Conservation (phyloP, 2,888 invertebrate genomes). For the Caenorhabditis drosophilae region DNA sequence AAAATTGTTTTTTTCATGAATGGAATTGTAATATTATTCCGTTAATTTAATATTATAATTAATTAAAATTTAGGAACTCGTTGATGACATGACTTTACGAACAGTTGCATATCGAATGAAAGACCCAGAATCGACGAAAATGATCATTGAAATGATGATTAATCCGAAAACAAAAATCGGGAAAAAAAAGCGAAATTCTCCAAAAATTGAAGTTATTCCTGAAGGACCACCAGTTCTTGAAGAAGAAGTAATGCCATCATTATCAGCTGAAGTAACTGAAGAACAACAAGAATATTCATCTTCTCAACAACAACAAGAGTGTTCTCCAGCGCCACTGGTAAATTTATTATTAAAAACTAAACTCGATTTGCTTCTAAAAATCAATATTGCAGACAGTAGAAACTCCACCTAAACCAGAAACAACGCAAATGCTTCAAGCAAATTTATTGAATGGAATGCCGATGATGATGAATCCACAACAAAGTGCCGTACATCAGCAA, state of each 20-base stretch:
- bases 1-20: background rate
- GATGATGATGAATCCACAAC: too few relatives aligned
- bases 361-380: too few relatives aligned
- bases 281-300: background rate
- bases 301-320: too few relatives aligned
- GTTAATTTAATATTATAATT: background rate
- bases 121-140: background rate
- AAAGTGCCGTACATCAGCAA: too few relatives aligned
- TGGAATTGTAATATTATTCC: background rate
- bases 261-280: background rate
- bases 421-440: too few relatives aligned
- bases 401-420: too few relatives aligned
- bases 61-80: background rate
- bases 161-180: background rate
- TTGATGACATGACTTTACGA: background rate
- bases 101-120: background rate
- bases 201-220: background rate
- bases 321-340: too few relatives aligned
- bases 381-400: too few relatives aligned
- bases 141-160: background rate
- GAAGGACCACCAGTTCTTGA: conserved; percentile 1
- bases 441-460: too few relatives aligned
- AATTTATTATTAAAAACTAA: too few relatives aligned
- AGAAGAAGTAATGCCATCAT: conserved; percentile 2
- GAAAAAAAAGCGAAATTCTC: background rate